Evolutionary conservation across 1,140 invertebrate species (phyloP).

Genomic region (Kradibia gibbosae): DNA sequence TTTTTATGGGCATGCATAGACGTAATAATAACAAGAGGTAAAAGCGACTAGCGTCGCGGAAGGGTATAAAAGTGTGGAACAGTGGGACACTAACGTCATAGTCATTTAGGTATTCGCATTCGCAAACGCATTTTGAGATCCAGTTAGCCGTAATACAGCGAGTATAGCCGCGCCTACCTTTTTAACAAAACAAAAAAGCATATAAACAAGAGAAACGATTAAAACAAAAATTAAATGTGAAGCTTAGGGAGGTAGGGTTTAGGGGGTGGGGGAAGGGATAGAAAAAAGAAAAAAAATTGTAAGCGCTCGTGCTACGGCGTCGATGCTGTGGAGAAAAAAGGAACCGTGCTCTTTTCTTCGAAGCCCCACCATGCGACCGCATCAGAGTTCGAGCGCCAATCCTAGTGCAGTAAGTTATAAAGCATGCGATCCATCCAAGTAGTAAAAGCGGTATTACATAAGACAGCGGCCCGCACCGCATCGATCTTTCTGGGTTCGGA

Average conservation of each 20-base stretch:
- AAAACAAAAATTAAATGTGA: background rate
- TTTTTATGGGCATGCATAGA: background rate
- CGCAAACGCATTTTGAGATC: slow-evolving; percentile 65
- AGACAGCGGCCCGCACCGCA: slow-evolving; percentile 23
- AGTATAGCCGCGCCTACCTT: slow-evolving; percentile 57
- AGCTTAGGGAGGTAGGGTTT: no score
- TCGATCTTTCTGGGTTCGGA: slow-evolving; percentile 6
- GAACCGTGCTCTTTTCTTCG: slow-evolving; percentile 12
- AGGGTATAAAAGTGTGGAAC: slow-evolving; percentile 24
- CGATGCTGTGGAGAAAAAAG: background rate
- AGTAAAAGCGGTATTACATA: slow-evolving; percentile 35
- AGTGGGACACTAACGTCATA: slow-evolving; percentile 37
- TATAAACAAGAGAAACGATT: slow-evolving; percentile 4
- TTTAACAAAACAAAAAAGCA: slow-evolving; percentile 28
- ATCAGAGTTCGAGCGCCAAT: slow-evolving; percentile 9
- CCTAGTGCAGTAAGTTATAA: slow-evolving; percentile 13
- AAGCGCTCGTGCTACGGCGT: background rate
- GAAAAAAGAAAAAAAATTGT: no score
- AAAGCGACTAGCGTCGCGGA: slow-evolving; percentile 32
- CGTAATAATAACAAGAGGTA: slow-evolving; percentile 19
- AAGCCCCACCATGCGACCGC: background rate
- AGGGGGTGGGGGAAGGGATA: no score
- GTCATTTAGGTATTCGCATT: slow-evolving; percentile 53
- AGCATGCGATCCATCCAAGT: slow-evolving; percentile 30
- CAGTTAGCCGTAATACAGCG: slow-evolving; percentile 59